Conservation (phyloP, 2,797 vertebrate species). For the Mormyrus hasselquistii region DNA sequence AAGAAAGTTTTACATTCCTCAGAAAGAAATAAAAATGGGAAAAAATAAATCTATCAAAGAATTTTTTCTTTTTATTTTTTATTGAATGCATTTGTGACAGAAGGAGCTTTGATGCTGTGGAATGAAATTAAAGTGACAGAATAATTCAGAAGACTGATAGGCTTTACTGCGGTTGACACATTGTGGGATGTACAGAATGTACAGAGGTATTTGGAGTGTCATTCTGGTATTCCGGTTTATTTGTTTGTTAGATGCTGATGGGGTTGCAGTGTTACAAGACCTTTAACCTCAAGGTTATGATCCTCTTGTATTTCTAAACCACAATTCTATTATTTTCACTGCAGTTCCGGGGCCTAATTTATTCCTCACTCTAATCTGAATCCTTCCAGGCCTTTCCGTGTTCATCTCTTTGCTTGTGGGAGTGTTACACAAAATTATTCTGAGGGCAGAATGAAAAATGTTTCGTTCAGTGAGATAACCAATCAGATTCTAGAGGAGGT, state of each 20-base stretch:
- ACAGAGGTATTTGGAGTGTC: neutral
- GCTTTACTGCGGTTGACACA: neutral
- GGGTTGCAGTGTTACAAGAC: neutral
- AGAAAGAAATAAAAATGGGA: neutral
- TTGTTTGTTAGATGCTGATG: neutral
- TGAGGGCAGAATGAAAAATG: neutral
- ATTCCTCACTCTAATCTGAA: neutral
- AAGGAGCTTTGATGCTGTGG: neutral
- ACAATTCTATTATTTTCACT: neutral
- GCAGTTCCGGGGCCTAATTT: neutral
- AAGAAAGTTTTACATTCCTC: conserved; percentile 18
- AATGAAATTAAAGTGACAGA: neutral
- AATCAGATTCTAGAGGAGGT: neutral
- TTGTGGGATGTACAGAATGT: neutral
- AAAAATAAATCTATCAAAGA: neutral
- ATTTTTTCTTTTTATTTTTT: neutral
- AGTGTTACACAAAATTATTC: neutral
- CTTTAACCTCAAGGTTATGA: neutral
- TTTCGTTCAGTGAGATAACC: neutral
- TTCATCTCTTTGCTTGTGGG: neutral
- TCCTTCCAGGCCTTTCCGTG: neutral
- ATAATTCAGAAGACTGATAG: neutral
- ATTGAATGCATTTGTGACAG: neutral
- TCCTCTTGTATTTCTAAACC: neutral
- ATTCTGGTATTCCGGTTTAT: neutral